Evolutionary conservation across 2,797 vertebrate genomes (phyloP).

Genomic region (Eospalax fontanierii): DNA sequence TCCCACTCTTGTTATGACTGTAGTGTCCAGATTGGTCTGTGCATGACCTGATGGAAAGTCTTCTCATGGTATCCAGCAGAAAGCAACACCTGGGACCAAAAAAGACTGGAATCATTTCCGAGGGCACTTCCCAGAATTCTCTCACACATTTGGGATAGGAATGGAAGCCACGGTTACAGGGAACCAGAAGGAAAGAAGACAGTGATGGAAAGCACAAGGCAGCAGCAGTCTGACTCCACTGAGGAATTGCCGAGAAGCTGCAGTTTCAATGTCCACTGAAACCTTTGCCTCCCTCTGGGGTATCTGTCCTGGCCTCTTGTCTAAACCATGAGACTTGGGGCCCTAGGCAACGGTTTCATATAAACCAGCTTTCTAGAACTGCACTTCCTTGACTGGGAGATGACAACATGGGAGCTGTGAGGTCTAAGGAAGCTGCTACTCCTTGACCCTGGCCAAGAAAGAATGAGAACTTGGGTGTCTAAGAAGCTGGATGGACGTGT

Average conservation of each 20-base stretch:
- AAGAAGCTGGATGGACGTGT: background rate
- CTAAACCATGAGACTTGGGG: conserved; percentile 20
- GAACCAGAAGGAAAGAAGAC: background rate
- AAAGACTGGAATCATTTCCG: background rate
- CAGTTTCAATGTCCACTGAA: background rate
- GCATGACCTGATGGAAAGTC: conserved; percentile 51
- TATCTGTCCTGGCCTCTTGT: background rate
- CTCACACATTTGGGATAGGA: background rate
- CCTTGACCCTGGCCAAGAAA: conserved; percentile 6
- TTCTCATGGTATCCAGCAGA: background rate
- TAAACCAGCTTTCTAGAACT: conserved; percentile 53
- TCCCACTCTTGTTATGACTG: conserved; percentile 61
- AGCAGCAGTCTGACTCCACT: conserved; percentile 40
- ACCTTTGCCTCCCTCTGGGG: background rate
- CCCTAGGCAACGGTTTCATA: conserved; percentile 22
- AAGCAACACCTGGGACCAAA: background rate
- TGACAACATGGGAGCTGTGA: background rate
- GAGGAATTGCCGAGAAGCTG: conserved; percentile 49
- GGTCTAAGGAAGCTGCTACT: background rate
- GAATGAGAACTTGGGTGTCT: conserved; percentile 25
- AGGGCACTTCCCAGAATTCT: background rate
- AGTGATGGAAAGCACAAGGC: background rate
- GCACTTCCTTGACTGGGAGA: background rate
- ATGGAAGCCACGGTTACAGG: background rate
- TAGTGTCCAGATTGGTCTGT: conserved; percentile 31